A percentile compares a stretch with the other conserved stretches of the same genome.
Evolutionary conservation across 2,797 vertebrate genomes (phyloP).

Genomic region (Craterocephalus amniculus): DNA sequence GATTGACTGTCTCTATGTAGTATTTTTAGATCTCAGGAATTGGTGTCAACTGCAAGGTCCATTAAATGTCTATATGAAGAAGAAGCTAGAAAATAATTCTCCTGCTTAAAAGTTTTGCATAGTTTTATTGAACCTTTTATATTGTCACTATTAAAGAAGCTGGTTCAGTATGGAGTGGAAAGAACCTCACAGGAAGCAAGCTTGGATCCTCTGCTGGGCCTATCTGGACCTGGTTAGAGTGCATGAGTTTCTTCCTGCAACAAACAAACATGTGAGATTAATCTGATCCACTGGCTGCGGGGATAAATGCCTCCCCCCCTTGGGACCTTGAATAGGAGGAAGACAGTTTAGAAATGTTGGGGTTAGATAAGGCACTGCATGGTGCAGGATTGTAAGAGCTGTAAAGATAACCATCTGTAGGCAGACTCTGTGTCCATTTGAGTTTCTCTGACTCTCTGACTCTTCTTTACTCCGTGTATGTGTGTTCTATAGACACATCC

Average conservation of each 20-base stretch:
- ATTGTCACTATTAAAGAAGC: not conserved
- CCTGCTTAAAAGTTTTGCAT: not conserved
- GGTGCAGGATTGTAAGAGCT: too few species aligned
- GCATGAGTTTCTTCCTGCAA: not conserved
- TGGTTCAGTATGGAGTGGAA: not conserved
- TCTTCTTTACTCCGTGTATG: too few species aligned
- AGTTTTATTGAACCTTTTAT: not conserved
- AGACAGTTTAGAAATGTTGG: not conserved
- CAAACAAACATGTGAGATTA: not conserved
- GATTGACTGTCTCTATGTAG: too few species aligned
- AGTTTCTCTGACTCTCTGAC: not conserved
- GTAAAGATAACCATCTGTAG: too few species aligned
- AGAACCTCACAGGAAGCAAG: not conserved
- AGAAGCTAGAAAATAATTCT: not conserved
- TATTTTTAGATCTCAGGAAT: too few species aligned
- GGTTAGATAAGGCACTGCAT: not conserved
- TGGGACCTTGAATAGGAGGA: not conserved
- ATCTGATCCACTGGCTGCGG: not conserved
- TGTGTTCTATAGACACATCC: not conserved
- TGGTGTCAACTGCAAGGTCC: too few species aligned
- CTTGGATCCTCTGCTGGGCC: not conserved
- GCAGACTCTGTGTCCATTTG: not conserved
- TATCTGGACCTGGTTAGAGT: not conserved
- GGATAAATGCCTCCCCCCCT: not conserved
- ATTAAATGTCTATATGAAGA: not conserved